Evolutionary conservation across 2,797 vertebrate species (phyloP).

Genomic region (Tragopan temminckii): DNA sequence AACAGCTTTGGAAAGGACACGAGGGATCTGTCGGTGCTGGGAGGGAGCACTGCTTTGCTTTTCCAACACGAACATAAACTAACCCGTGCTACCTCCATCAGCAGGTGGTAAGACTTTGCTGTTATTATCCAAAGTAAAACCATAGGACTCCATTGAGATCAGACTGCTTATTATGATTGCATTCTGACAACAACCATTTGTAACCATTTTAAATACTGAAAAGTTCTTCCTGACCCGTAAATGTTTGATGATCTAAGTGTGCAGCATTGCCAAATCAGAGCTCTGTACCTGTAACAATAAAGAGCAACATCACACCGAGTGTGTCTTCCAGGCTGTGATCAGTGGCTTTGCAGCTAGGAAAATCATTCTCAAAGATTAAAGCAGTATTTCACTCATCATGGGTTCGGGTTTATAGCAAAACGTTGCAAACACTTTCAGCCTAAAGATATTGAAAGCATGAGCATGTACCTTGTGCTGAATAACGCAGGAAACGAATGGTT

Average conservation of each 20-base stretch:
- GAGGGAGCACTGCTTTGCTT: constrained; percentile 55
- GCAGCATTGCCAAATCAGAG: constrained; percentile 30
- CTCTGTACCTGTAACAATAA: constrained; percentile 78
- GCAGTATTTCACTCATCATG: neutral
- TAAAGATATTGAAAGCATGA: constrained; percentile 3
- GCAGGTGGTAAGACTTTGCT: constrained; percentile 75
- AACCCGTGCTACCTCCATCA: constrained; percentile 47
- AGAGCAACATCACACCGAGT: constrained; percentile 41
- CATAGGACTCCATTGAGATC: neutral
- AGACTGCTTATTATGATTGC: neutral
- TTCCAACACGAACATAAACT: constrained; percentile 51
- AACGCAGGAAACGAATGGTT: neutral
- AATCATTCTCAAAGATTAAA: constrained; percentile 9
- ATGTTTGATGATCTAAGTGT: constrained; percentile 33
- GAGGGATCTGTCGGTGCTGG: constrained; percentile 5
- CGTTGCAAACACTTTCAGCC: neutral
- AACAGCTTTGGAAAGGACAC: neutral
- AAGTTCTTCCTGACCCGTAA: neutral
- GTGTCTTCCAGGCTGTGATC: constrained; percentile 60
- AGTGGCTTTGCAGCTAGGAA: constrained; percentile 4
- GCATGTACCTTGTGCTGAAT: neutral
- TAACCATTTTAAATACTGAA: constrained; percentile 47
- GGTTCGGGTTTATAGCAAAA: neutral
- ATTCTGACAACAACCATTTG: neutral
- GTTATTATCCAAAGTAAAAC: constrained; percentile 21